A percentile compares a stretch with the other conserved stretches of the same genome.
Conservation (phyloP, 1,140 invertebrate genomes). For the Heterodera schachtii region DNA sequence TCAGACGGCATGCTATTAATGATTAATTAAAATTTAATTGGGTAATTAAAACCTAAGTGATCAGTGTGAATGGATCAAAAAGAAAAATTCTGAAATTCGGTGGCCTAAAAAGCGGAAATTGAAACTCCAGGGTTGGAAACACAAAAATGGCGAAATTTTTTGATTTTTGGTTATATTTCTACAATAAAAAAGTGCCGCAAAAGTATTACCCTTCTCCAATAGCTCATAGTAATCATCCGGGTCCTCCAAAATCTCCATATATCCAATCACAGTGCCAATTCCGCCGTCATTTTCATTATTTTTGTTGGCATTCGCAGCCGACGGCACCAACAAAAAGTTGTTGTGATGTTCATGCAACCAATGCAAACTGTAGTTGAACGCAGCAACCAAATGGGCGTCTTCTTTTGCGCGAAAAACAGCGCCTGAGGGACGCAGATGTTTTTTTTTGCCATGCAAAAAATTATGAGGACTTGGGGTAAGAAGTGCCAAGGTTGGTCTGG, state of each 20-base stretch:
- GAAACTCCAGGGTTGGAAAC: too few relatives aligned
- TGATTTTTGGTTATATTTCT: too few relatives aligned
- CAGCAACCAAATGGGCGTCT: conserved; percentile 61
- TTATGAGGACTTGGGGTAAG: too few relatives aligned
- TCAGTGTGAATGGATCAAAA: too few relatives aligned
- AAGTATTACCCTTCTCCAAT: conserved; percentile 43
- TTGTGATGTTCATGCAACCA: conserved; percentile 59
- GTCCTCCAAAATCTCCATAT: conserved; percentile 39
- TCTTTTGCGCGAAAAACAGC: conserved; percentile 58
- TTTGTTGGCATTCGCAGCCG: conserved; percentile 5
- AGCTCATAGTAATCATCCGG: conserved; percentile 52
- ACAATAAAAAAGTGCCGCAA: conserved; percentile 12
- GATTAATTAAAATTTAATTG: conserved; percentile 8
- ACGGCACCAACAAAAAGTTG: neutral
- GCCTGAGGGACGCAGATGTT: conserved; percentile 32
- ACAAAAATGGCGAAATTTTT: too few relatives aligned
- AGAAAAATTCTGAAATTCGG: too few relatives aligned
- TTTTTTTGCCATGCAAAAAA: too few relatives aligned
- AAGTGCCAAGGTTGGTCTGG: too few relatives aligned
- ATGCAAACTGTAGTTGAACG: conserved; percentile 57
- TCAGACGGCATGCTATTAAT: conserved; percentile 57
- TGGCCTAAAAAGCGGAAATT: too few relatives aligned
- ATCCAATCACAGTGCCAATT: conserved; percentile 25
- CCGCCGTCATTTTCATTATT: neutral
- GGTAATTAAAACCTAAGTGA: conserved; percentile 11